A percentile compares a stretch with the other conserved stretches of the same genome.
Evolutionary conservation across 35 echinoderm and acorn worm species (phyloP).

Genomic region (Chiridota heheva): DNA sequence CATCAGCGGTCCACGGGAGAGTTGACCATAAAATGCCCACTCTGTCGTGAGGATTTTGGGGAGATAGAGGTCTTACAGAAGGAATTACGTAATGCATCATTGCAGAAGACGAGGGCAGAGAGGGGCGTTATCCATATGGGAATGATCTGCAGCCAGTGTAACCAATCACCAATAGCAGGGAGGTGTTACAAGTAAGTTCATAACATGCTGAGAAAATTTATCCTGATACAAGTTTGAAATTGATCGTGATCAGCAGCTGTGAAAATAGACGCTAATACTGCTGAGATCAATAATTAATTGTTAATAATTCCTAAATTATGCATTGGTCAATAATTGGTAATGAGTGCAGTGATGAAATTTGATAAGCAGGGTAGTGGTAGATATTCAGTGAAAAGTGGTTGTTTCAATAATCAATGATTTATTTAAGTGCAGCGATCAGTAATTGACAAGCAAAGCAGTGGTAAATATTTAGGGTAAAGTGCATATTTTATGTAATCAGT

Average conservation of each 20-base stretch:
- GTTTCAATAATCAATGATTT: too few relatives aligned
- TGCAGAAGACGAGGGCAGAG: constrained; percentile 80
- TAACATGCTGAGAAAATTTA: too few relatives aligned
- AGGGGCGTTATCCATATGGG: constrained; percentile 73
- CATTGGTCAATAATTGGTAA: too few relatives aligned
- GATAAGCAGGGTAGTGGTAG: too few relatives aligned
- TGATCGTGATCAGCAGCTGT: not conserved
- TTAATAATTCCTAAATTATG: not conserved
- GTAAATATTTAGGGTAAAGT: too few relatives aligned
- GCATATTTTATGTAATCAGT: too few relatives aligned
- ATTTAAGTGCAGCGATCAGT: too few relatives aligned
- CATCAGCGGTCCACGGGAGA: constrained; percentile 93
- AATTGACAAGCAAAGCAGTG: too few relatives aligned
- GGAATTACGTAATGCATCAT: constrained; percentile 78
- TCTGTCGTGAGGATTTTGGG: constrained; percentile 90
- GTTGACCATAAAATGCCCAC: constrained; percentile 70
- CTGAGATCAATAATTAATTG: not conserved
- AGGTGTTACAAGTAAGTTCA: constrained; percentile 93
- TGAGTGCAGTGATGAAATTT: too few relatives aligned
- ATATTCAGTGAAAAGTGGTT: too few relatives aligned
- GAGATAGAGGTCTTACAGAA: constrained; percentile 73
- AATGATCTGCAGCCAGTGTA: constrained; percentile 60
- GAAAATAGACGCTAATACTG: not conserved
- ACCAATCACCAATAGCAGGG: constrained; percentile 76
- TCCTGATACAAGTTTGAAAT: not conserved